Evolutionary conservation across 2,888 invertebrate species (phyloP).

Genomic region (Catocala fraxini): DNA sequence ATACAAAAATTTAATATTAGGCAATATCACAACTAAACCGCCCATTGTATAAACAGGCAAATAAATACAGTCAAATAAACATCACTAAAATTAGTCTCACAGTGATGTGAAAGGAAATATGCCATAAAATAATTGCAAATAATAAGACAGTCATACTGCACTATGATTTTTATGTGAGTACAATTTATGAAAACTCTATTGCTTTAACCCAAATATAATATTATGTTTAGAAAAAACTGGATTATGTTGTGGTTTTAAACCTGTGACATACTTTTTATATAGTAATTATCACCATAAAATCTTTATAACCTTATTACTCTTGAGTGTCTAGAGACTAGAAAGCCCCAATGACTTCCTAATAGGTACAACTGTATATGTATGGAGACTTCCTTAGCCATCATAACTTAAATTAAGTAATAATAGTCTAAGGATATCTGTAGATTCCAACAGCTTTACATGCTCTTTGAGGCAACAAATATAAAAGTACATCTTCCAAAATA

Average conservation of each 20-base stretch:
- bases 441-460: too few relatives aligned
- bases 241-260: constrained; percentile 10
- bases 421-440: too few relatives aligned
- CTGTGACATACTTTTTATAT: background rate
- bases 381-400: too few relatives aligned
- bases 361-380: too few relatives aligned
- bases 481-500: too few relatives aligned
- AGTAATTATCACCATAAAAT: too few relatives aligned
- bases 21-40: constrained; percentile 86
- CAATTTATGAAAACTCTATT: constrained; percentile 11
- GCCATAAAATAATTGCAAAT: constrained; percentile 35
- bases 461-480: too few relatives aligned
- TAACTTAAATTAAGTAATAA: too few relatives aligned
- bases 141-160: constrained; percentile 49
- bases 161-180: constrained; percentile 39
- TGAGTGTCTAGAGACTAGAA: too few relatives aligned
- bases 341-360: too few relatives aligned
- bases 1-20: constrained; percentile 84
- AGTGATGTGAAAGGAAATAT: constrained; percentile 35
- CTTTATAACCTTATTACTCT: too few relatives aligned
- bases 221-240: constrained; percentile 2
- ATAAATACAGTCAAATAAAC: constrained; percentile 69
- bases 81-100: constrained; percentile 41
- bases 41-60: constrained; percentile 69
- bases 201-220: constrained; percentile 10